Percentiles rank a stretch among this genome's conserved stretches.
These are phyloP conservation scores for Salvator merianae DNA, from an alignment of 2,113 vertebrate genomes.

Conservation along the genomic window DNA sequence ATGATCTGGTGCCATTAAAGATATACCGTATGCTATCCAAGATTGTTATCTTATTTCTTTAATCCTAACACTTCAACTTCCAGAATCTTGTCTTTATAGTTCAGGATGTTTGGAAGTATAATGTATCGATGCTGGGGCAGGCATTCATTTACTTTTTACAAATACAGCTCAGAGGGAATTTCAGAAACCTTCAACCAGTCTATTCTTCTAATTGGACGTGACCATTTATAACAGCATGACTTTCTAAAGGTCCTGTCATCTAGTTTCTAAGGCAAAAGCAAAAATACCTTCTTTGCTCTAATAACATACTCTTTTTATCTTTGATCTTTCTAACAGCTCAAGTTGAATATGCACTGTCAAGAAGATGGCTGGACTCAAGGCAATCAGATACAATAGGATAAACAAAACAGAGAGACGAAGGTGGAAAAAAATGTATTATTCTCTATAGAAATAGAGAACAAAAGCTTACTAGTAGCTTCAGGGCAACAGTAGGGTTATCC, in stretches of 20 bases:
- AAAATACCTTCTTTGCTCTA: neutral
- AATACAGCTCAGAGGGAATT: neutral
- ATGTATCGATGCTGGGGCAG: neutral
- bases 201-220: conserved; percentile 3
- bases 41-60: rapidly evolving
- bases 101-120: neutral
- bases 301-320: too few relatives aligned
- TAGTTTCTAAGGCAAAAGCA: rapidly evolving
- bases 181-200: neutral
- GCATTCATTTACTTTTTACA: neutral
- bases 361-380: neutral
- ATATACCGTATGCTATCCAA: rapidly evolving
- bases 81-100: neutral
- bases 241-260: conserved; percentile 11
- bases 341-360: neutral
- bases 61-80: neutral
- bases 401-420: neutral
- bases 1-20: neutral
- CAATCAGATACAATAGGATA: neutral
- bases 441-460: neutral
- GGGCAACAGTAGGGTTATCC: neutral
- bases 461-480: conserved; percentile 1
- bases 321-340: neutral
- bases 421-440: neutral
- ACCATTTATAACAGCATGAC: neutral